Evolutionary conservation across 2,888 invertebrate genomes (phyloP).

Genomic region (Orthosia gothica): DNA sequence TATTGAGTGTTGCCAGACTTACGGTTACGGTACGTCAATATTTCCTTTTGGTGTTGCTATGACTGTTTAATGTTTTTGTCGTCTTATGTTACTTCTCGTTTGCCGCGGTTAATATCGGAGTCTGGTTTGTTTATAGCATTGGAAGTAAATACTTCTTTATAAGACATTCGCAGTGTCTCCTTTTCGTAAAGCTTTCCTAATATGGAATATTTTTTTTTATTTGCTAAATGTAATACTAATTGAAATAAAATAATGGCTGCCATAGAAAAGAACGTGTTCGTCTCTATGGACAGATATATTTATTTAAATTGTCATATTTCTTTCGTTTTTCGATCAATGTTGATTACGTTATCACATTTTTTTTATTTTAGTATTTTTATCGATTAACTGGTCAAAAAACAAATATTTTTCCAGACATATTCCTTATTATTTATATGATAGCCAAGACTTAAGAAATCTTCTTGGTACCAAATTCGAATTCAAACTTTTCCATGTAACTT

Average conservation of each 20-base stretch:
- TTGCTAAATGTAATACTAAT: too few relatives aligned
- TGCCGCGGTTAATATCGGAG: conserved; percentile 19
- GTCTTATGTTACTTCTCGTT: conserved; percentile 39
- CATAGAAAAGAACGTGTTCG: too few relatives aligned
- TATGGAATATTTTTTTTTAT: too few relatives aligned
- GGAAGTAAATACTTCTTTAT: neutral
- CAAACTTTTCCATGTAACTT: neutral
- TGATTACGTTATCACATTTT: too few relatives aligned
- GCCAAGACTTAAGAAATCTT: neutral
- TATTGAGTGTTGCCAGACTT: conserved; percentile 65
- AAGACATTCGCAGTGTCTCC: neutral
- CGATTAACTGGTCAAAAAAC: too few relatives aligned
- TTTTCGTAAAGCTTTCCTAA: neutral
- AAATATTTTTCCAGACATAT: too few relatives aligned
- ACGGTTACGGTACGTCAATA: conserved; percentile 57
- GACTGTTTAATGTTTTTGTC: conserved; percentile 59
- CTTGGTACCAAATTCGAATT: neutral
- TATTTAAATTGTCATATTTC: too few relatives aligned
- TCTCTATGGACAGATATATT: too few relatives aligned
- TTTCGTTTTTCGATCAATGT: too few relatives aligned
- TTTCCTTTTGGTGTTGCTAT: conserved; percentile 62
- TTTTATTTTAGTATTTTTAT: too few relatives aligned
- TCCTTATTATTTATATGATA: neutral
- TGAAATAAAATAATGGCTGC: too few relatives aligned
- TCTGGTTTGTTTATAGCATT: neutral